phyloP scores from a whole-genome alignment of 1,140 invertebrate species.

The Rhynchophorus ferrugineus region DNA sequence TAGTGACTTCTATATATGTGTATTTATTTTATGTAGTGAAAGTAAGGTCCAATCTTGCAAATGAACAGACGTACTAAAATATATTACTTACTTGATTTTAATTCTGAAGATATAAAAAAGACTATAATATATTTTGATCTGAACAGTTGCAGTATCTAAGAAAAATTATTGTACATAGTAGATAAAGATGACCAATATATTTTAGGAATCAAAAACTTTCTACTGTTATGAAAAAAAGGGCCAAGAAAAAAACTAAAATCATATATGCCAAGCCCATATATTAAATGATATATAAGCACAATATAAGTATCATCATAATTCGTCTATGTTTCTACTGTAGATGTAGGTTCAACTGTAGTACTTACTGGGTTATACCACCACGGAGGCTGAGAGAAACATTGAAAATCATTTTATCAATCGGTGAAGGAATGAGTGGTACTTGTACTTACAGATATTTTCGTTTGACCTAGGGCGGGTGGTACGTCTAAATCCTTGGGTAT shows the following conservation, averaged over 20 bases:
- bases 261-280: neutral
- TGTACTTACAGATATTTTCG: constrained; percentile 74
- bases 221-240: no score
- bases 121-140: no score
- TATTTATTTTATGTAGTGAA: no score
- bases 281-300: neutral
- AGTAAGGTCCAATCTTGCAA: no score
- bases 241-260: neutral
- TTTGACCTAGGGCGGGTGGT: constrained; percentile 80
- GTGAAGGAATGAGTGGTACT: neutral
- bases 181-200: no score
- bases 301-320: constrained; percentile 4
- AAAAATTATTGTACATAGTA: no score
- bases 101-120: no score
- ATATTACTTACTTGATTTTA: no score
- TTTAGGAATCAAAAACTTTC: no score
- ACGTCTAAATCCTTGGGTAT: constrained; percentile 85
- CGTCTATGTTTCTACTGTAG: constrained; percentile 6
- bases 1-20: no score
- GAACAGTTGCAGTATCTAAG: no score
- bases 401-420: neutral
- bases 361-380: constrained; percentile 89
- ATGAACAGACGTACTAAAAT: no score
- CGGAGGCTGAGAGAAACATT: constrained; percentile 54
- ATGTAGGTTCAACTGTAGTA: constrained; percentile 36